Evolutionary conservation across 2,888 invertebrate species (phyloP).

Genomic region (Helleia helle): DNA sequence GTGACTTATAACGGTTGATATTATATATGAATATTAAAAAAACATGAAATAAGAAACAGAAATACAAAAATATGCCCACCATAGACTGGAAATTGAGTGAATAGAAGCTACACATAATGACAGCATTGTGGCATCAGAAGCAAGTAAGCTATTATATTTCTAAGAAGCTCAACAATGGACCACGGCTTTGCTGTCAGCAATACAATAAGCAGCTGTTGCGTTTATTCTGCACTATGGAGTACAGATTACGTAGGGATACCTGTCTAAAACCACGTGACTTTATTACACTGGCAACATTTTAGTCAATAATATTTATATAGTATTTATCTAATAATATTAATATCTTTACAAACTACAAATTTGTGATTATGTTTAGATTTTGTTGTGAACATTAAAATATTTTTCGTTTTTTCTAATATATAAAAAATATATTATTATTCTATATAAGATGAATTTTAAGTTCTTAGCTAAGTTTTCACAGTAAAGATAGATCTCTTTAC

Average conservation of each 20-base stretch:
- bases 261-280: slow-evolving; percentile 51
- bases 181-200: slow-evolving; percentile 58
- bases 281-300: slow-evolving; percentile 1
- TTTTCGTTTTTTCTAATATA: too few relatives aligned
- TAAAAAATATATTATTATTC: too few relatives aligned
- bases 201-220: slow-evolving; percentile 62
- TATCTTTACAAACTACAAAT: too few relatives aligned
- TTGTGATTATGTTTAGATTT: too few relatives aligned
- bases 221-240: slow-evolving; percentile 52
- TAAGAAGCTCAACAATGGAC: slow-evolving; percentile 53
- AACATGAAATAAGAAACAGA: background rate
- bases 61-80: background rate
- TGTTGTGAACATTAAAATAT: too few relatives aligned
- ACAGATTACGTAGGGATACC: slow-evolving; percentile 36
- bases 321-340: too few relatives aligned
- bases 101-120: slow-evolving; percentile 50
- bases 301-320: too few relatives aligned
- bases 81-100: slow-evolving; percentile 34
- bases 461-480: too few relatives aligned
- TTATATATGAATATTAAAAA: too few relatives aligned
- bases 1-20: too few relatives aligned
- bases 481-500: too few relatives aligned
- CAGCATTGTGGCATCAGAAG: slow-evolving; percentile 59
- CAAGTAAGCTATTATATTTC: slow-evolving; percentile 68
- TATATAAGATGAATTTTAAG: too few relatives aligned